These are phyloP conservation scores for Timandra comae DNA, from an alignment of 2,888 invertebrate genomes.

Conservation along the genomic window DNA sequence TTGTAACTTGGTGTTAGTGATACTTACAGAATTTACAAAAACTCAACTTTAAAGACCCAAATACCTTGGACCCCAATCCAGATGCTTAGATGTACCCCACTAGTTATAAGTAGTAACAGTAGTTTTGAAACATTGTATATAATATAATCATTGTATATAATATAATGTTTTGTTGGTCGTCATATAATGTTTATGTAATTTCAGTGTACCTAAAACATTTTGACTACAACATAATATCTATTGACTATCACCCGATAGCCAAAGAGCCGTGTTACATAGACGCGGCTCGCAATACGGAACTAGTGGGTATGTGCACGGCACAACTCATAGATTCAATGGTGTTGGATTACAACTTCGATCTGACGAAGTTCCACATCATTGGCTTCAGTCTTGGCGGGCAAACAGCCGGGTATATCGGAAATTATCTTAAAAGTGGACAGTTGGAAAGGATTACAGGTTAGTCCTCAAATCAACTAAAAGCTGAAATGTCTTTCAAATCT, in stretches of 20 bases:
- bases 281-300: constrained; percentile 74
- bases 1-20: too few species aligned
- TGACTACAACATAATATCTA: constrained; percentile 77
- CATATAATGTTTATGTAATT: too few species aligned
- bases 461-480: too few species aligned
- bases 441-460: constrained; percentile 76
- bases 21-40: too few species aligned
- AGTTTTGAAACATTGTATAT: too few species aligned
- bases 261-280: constrained; percentile 77
- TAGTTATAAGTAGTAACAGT: too few species aligned
- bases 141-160: too few species aligned
- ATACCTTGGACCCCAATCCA: too few species aligned
- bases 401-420: constrained; percentile 70
- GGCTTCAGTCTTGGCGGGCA: constrained; percentile 82
- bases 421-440: constrained; percentile 57
- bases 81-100: too few species aligned
- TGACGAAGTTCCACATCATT: constrained; percentile 75
- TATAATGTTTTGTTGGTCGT: too few species aligned
- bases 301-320: constrained; percentile 78
- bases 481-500: too few species aligned
- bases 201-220: constrained; percentile 71
- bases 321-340: constrained; percentile 75
- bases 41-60: too few species aligned
- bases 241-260: constrained; percentile 79
- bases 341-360: constrained; percentile 42